These are phyloP conservation scores for zebrafish (Danio rerio) DNA, from an alignment of 2,113 vertebrate genomes.

Conservation along the genomic window DNA sequence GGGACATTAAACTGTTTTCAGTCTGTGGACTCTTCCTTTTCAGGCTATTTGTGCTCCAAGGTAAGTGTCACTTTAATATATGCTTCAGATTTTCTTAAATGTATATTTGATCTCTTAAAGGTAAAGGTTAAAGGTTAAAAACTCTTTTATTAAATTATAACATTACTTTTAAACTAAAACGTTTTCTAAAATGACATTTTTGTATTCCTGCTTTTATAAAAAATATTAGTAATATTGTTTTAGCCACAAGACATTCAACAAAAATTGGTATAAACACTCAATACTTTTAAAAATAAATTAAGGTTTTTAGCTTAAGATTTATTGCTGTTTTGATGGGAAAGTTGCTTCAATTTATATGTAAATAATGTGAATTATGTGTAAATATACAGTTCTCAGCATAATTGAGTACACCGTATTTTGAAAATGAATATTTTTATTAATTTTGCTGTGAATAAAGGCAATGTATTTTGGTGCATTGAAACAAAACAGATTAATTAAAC, in stretches of 20 bases:
- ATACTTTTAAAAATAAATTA: no score
- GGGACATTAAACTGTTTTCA: constrained; percentile 89
- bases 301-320: no score
- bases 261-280: neutral
- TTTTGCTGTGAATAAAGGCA: no score
- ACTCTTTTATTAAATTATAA: neutral
- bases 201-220: neutral
- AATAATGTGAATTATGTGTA: neutral
- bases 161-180: neutral
- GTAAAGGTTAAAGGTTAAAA: no score
- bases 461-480: no score
- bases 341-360: neutral
- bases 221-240: neutral
- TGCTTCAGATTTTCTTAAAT: neutral
- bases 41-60: constrained; percentile 85
- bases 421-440: no score
- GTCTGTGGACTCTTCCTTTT: constrained; percentile 85
- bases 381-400: no score
- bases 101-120: neutral
- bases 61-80: constrained; percentile 77
- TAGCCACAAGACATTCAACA: neutral
- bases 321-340: no score
- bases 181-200: neutral
- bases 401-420: no score
- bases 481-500: no score